Evolutionary conservation across 2,888 invertebrate species (phyloP).

Genomic region (Leptinotarsa peninsularis): DNA sequence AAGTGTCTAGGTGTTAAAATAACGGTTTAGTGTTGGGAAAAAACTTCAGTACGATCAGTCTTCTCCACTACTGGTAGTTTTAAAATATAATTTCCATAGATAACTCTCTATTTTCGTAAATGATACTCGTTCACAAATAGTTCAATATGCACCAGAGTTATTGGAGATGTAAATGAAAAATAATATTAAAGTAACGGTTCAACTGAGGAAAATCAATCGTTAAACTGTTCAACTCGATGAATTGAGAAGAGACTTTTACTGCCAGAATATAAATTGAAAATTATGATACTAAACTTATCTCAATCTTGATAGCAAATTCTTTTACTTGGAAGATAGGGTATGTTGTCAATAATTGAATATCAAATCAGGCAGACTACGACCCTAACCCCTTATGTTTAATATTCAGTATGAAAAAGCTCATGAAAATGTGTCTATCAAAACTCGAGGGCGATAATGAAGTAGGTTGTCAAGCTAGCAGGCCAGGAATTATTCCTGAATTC

Average conservation of each 20-base stretch:
- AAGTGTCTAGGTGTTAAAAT: no score
- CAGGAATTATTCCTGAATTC: neutral
- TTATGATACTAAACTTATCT: neutral
- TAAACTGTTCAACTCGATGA: neutral
- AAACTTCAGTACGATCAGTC: no score
- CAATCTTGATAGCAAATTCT: neutral
- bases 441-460: neutral
- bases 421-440: slow-evolving; percentile 15
- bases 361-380: slow-evolving; percentile 7
- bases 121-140: no score
- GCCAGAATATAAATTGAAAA: slow-evolving; percentile 16
- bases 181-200: neutral
- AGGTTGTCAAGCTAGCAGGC: slow-evolving; percentile 1
- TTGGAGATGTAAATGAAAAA: neutral
- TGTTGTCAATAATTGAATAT: slow-evolving; percentile 7
- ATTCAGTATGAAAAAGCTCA: slow-evolving; percentile 1
- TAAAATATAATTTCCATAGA: no score
- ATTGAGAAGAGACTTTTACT: neutral
- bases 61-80: no score
- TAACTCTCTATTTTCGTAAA: no score
- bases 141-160: no score
- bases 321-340: neutral
- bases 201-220: neutral
- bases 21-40: no score
- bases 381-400: neutral